Evolutionary conservation across 2,797 vertebrate genomes (phyloP), one percentile per base, ranked within the genome.

Genomic region (Cyprinella venusta): DNA sequence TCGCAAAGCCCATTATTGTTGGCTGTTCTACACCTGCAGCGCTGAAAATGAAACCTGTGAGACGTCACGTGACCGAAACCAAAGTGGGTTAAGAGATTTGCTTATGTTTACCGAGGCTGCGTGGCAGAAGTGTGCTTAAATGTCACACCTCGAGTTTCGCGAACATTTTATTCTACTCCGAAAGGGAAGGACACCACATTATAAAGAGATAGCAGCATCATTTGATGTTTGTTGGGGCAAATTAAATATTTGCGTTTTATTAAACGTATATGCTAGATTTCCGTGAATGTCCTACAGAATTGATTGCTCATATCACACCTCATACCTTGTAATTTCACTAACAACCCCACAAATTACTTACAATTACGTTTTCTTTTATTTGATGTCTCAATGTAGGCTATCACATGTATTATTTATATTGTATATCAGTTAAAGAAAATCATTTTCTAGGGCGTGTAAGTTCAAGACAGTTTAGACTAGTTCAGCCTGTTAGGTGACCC

Each of bases 61-160:
- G 71, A 40, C 2, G 24, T 83, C 90, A 91, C 61, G 71, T 91
- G 90, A 90, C 88, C 85, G 90, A 91, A 87, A 91, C 90, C 70
- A 24, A 21, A n/a, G 2, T 56, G 71, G 61, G 75, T 54, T 59
- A 24, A 38, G 18, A 79, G 24, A 36, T 36, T 87, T 88, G 84
- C 86, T 61, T 72, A 79, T 77, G 63, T 77, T 82, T 72, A 72
- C 56, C 16, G 19, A 67, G 76, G 78, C 48, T 50, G 33, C 9
- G 10, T 7, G 50, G 26, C 45, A 61, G 45, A 69, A 80, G 85
- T 68, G 33, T 24, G 10, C 19, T 76, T 81, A 26, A 42, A 61
- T 79, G 42, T 36, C 76, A 64, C 26, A n/a, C 30, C 1, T 15
- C 19, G 30, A 19, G 40, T 77, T 45, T 40, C 38, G 56, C 42